Percentiles rank a stretch among this genome's conserved stretches.
Conservation (phyloP, 1,140 invertebrate genomes). For the Sycophila sp. region DNA sequence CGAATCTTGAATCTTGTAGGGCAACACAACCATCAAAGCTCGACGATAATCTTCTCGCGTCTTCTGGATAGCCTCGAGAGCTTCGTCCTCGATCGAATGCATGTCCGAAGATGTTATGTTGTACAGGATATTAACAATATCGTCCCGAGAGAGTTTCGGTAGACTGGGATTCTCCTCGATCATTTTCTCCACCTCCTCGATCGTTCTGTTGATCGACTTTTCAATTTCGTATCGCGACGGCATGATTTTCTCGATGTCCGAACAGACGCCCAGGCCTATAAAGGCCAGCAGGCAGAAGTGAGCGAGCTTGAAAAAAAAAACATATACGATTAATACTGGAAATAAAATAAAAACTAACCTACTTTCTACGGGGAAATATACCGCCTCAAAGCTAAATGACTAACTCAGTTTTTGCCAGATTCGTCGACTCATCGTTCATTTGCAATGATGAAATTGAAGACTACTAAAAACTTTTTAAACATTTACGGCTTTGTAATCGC, state of each 20-base stretch:
- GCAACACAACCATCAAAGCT: constrained; percentile 69
- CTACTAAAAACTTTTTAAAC: too few species aligned
- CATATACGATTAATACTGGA: too few species aligned
- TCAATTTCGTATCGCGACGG: constrained; percentile 55
- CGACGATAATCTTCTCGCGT: constrained; percentile 65
- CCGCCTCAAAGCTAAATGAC: too few species aligned
- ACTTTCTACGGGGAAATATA: too few species aligned
- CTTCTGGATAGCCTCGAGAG: constrained; percentile 55
- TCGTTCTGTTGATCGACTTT: constrained; percentile 67
- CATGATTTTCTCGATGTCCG: constrained; percentile 50
- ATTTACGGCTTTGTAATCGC: too few species aligned
- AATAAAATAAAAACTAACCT: too few species aligned
- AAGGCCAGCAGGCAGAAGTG: constrained; percentile 53
- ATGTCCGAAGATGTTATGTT: constrained; percentile 70
- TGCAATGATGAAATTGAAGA: too few species aligned
- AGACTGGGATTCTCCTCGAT: constrained; percentile 67
- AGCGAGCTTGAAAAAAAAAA: constrained; percentile 49
- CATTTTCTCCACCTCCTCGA: constrained; percentile 71
- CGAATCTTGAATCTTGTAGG: constrained; percentile 63
- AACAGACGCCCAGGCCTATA: constrained; percentile 45
- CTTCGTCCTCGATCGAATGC: constrained; percentile 56
- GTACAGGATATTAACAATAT: constrained; percentile 70
- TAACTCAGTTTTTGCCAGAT: too few species aligned
- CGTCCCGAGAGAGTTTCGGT: constrained; percentile 68
- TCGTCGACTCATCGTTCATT: too few species aligned